Base-by-base conservation (phyloP, 1,140 invertebrate species). In the Bombus waltoni region DNA sequence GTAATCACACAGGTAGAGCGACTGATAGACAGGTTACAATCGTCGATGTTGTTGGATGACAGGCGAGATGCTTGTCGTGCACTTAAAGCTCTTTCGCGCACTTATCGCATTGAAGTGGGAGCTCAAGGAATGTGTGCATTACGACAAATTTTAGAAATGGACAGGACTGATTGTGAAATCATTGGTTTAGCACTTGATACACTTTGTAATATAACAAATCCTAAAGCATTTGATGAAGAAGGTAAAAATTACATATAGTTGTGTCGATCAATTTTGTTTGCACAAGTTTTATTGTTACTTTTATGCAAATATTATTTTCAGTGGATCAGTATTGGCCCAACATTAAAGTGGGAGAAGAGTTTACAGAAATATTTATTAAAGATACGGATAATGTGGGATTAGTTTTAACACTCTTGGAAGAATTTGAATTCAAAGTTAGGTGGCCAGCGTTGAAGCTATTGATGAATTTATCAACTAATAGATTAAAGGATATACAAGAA, bases 331-430 rank as follows among this genome's bases (percentile, higher is more conserved):
- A 94, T 82, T 93, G 93, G 81, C 85, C 92, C 40, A 89, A 93
- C 3, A 92, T 88, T 74, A 95, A 95, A 85, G 94, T 97, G 74
- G 99, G 99, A 18, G 98, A 98, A 93, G 98, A 99, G 93, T 99
- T 99, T 93, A 99, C 99, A 10, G 99, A 99, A 96, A 99, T 99
- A 96, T 99, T 99, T 93, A 98, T 99, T 13, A 99, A 99, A 95
- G 97, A 98, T 89, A 95, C 96, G 28, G 98, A 99, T 85, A 99
- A 98, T 95, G 97, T 99, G 32, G 96, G 97, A 73, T 94, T 98
- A 22, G 95, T 99, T 6, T 95, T 99, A 84, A 97, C 97, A 71
- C 96, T 99, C 75, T 94, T 99, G n/a, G 99, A 99, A 93, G 98
- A 99, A 94, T 99, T 98, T 95, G 98, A 99, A 94, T 99, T 99